Evolutionary conservation across 2,113 vertebrate genomes (phyloP), one percentile per base, ranked within the genome.

Genomic region (Fulica atra): DNA sequence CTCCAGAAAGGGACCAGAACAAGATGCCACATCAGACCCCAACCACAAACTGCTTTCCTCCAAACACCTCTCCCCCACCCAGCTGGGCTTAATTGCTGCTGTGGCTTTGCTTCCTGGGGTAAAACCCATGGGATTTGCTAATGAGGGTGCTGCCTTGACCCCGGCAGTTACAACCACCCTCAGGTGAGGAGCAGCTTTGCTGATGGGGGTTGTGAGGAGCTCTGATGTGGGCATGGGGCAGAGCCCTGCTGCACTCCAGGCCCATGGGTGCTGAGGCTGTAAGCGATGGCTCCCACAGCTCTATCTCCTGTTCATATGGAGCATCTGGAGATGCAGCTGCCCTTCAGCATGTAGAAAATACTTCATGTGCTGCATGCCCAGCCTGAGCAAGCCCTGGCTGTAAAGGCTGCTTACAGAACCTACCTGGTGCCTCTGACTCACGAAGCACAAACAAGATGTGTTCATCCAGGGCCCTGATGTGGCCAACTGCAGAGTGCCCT

Each of bases 241-340:
- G 76, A 46, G n/a, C 29, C 46, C 46, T 0, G 0, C 11, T 38
- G 54, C 29, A 9, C 1, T 26, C 19, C 26, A 33, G 42, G 21
- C 69, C 26, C 40, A 24, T 0, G 3, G 38, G 14, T 16, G 16
- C 1, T 16, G 38, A 7, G 23, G 83, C 26, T 53, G 12, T 20
- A 4, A 23, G 64, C 4, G 20, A 0, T 50, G 68, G 79, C 6
- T 44, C 23, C 50, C 14, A 2, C 46, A 6, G 1, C 46, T 48
- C 23, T 63, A 7, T 23, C n/a, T 28, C 15, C 8, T 4, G 38
- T 4, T 56, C 20, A 1, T 17, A 1, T 0, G 44, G 83, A 35
- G n/a, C 29, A 3, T 2, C 3, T 0, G 60, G 65, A 17, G 2
- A 1, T 2, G 8, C 0, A 0, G 38, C 48, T 60, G 71, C n/a